These are phyloP conservation scores for Paedocypris micromegethes DNA, from an alignment of 2,797 vertebrate species.

Conservation along the genomic window DNA sequence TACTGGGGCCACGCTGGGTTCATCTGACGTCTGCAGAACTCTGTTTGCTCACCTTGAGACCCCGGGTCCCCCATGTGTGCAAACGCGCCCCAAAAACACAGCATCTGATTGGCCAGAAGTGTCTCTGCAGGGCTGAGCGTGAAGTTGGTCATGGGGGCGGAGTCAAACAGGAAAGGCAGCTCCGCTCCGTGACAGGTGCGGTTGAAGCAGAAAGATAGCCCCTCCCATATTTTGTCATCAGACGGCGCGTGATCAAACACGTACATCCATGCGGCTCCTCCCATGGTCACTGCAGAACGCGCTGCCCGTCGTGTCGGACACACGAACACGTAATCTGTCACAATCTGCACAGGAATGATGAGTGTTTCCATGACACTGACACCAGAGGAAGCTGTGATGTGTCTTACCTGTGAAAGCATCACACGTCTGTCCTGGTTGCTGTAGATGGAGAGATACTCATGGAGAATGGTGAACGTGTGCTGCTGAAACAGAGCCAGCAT, in stretches of 20 bases:
- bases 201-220: constrained; percentile 63
- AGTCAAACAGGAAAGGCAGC: constrained; percentile 69
- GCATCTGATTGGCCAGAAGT: constrained; percentile 66
- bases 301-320: constrained; percentile 66
- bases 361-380: no score
- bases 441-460: constrained; percentile 67
- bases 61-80: constrained; percentile 64
- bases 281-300: constrained; percentile 39
- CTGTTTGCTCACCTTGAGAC: constrained; percentile 51
- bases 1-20: constrained; percentile 63
- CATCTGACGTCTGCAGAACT: constrained; percentile 62
- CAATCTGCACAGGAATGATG: constrained; percentile 56
- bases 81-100: constrained; percentile 72
- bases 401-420: constrained; percentile 71
- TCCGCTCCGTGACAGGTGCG: constrained; percentile 70
- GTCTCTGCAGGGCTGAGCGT: constrained; percentile 58
- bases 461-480: constrained; percentile 62
- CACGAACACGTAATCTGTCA: constrained; percentile 71
- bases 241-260: constrained; percentile 68
- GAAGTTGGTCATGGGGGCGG: constrained; percentile 65
- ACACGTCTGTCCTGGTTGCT: constrained; percentile 56
- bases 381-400: not conserved
- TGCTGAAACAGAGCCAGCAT: constrained; percentile 72
- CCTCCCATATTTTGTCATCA: constrained; percentile 63
- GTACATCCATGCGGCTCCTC: constrained; percentile 64